These are phyloP conservation scores for Camarhynchus parvulus DNA, from an alignment of 2,113 vertebrate genomes.

Conservation along the genomic window DNA sequence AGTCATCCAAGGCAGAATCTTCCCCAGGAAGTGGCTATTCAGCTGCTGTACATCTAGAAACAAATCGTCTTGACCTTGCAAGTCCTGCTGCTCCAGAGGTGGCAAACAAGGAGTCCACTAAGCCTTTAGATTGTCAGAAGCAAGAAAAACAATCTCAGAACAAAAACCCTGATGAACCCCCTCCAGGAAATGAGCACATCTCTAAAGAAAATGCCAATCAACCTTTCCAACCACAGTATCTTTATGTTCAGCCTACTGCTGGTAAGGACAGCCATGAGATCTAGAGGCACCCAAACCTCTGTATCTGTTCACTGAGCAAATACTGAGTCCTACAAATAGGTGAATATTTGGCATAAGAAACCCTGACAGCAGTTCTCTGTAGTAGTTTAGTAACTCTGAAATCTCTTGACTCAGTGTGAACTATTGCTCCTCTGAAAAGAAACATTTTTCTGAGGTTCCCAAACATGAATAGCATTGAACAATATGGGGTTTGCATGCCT, in stretches of 20 bases:
- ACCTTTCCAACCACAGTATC: conserved; percentile 77
- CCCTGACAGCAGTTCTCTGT: not conserved
- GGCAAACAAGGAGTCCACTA: not conserved
- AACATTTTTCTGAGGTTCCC: not conserved
- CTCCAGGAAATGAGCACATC: conserved; percentile 37
- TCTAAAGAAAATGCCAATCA: conserved; percentile 63
- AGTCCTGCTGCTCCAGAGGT: not conserved
- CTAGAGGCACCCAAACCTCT: not conserved
- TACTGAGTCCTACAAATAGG: not conserved
- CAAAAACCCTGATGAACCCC: conserved; percentile 23
- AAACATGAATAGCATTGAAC: not conserved
- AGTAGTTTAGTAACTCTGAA: not conserved
- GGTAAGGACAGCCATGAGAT: conserved; percentile 74
- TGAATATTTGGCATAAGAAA: not conserved
- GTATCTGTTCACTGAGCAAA: not conserved
- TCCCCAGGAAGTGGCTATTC: not conserved
- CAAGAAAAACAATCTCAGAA: conserved; percentile 24
- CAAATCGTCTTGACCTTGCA: not conserved
- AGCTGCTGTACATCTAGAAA: not conserved
- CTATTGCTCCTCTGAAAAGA: not conserved
- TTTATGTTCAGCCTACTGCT: conserved; percentile 83
- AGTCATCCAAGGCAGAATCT: not conserved
- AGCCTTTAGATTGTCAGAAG: conserved; percentile 8
- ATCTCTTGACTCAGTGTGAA: not conserved
- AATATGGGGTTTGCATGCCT: not conserved